phyloP scores from a whole-genome alignment of 2,888 invertebrate genomes.

The Argyresthia goedartella region DNA sequence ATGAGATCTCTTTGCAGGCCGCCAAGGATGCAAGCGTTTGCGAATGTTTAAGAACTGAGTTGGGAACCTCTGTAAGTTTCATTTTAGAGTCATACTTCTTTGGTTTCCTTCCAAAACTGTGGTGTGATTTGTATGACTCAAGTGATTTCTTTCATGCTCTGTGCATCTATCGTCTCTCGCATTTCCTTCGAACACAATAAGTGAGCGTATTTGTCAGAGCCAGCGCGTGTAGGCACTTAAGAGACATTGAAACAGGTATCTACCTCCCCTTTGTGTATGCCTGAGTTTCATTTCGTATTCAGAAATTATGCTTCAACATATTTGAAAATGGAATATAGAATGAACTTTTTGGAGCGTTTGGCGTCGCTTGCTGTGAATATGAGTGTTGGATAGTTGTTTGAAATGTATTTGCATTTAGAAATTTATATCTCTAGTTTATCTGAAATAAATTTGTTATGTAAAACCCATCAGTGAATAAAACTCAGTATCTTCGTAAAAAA shows the following conservation, averaged over 20 bases:
- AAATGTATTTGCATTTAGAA: conserved; percentile 30
- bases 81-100: background rate
- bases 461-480: no score
- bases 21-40: background rate
- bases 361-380: conserved; percentile 19
- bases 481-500: no score
- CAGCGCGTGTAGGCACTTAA: conserved; percentile 41
- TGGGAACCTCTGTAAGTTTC: no score
- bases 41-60: background rate
- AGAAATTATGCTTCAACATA: conserved; percentile 46
- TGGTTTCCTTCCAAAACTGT: background rate
- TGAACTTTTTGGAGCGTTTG: conserved; percentile 23
- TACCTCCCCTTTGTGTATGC: conserved; percentile 35
- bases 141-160: conserved; percentile 28
- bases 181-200: conserved; percentile 44
- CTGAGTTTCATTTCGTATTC: conserved; percentile 48
- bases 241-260: conserved; percentile 39
- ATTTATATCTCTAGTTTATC: background rate
- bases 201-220: conserved; percentile 48
- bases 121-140: conserved; percentile 6
- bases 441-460: no score
- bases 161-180: conserved; percentile 38
- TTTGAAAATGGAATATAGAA: conserved; percentile 38
- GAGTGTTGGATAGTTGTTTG: conserved; percentile 31
- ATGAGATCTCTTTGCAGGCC: conserved; percentile 11